A percentile compares a stretch with the other conserved stretches of the same genome.
These are phyloP conservation scores for Leucopsar rothschildi DNA, from an alignment of 2,113 vertebrate species.

Conservation along the genomic window DNA sequence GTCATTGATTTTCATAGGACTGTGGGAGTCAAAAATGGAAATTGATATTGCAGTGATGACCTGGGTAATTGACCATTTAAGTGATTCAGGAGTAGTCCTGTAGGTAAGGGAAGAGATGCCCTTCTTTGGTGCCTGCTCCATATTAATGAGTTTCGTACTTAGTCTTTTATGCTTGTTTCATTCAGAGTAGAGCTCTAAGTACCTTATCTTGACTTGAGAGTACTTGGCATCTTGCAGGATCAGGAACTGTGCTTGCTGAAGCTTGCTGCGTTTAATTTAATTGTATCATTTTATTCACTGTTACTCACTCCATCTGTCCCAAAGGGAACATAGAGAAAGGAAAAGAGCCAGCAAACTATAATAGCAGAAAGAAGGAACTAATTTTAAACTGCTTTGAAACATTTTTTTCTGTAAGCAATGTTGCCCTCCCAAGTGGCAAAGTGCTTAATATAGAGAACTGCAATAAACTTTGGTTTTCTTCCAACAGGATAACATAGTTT, in stretches of 20 bases:
- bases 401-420: background rate
- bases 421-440: background rate
- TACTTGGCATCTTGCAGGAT: constrained; percentile 27
- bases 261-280: constrained; percentile 49
- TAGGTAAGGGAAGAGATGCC: background rate
- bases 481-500: background rate
- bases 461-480: background rate
- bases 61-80: constrained; percentile 43
- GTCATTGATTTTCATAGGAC: constrained; percentile 34
- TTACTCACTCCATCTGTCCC: constrained; percentile 21
- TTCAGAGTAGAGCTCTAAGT: background rate
- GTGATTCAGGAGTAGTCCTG: background rate
- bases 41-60: constrained; percentile 26
- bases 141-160: background rate
- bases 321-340: background rate
- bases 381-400: constrained; percentile 14
- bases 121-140: constrained; percentile 11
- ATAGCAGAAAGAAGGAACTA: background rate
- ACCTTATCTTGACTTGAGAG: constrained; percentile 26
- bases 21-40: constrained; percentile 27
- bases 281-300: constrained; percentile 44
- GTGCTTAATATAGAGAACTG: background rate
- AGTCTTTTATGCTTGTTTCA: background rate
- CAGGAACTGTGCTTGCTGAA: background rate
- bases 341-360: background rate